Evolutionary conservation across 2,888 invertebrate genomes (phyloP), one percentile per base, ranked within the genome.

Genomic region (Gortyna flavago): DNA sequence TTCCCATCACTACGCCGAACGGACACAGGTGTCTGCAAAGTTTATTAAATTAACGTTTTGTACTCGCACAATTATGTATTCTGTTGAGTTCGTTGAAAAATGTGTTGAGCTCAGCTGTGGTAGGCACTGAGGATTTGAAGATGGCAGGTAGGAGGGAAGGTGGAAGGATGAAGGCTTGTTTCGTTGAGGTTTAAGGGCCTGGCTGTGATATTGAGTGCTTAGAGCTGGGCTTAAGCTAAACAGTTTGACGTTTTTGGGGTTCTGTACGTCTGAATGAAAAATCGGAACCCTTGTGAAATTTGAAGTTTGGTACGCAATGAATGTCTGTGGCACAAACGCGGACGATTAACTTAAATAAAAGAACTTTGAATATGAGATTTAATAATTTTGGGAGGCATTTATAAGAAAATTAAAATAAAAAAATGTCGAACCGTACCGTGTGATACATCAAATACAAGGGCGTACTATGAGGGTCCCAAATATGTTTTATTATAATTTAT

Each of bases 11-110:
- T 81, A 83, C 25, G 8, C n/a, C 16, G 29, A 72, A 68, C 74
- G 70, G 81, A 72, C 89, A 82, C 89, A 89, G 89, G 89, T 89
- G 89, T 77, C 78, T 77, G 51, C 5, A 77, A 85, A 89, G 75
- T 89, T 89, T 85, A 88, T 89, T 86, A 87, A 87, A 85, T 71
- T 76, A 80, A 72, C 79, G 71, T 84, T 89, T 77, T 65, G 67
- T 69, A 54, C 72, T 68, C 77, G 83, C 83, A 83, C 78, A 84
- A 83, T 88, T 87, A 84, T 16, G 72, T 80, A 83, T 83, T 86
- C 78, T 72, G 79, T 75, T 81, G 83, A 84, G 80, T 88, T 84
- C 70, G 76, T 79, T 85, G 85, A 85, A 87, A 80, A 87, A 87
- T 79, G 78, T 25, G 79, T 35, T 73, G 74, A 54, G 41, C 57